These are phyloP conservation scores for Podiceps cristatus DNA, from an alignment of 2,113 vertebrate species.

Conservation along the genomic window DNA sequence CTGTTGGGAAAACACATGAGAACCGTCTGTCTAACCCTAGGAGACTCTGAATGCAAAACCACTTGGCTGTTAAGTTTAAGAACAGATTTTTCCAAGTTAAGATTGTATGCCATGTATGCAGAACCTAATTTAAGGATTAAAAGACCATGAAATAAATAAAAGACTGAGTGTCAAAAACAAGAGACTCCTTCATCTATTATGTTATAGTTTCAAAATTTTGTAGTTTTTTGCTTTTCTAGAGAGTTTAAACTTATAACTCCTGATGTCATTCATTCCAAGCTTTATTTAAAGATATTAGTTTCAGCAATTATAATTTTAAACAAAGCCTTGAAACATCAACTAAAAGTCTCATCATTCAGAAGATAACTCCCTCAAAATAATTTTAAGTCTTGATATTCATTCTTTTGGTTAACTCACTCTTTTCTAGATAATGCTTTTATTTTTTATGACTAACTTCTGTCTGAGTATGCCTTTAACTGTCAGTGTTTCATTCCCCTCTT, in stretches of 20 bases:
- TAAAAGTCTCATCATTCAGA: neutral
- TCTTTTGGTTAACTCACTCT: neutral
- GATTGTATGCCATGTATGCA: fast-evolving
- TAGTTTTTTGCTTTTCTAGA: neutral
- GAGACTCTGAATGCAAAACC: neutral
- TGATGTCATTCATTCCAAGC: neutral
- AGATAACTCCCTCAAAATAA: neutral
- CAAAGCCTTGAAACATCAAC: neutral
- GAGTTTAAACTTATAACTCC: neutral
- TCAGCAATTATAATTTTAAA: neutral
- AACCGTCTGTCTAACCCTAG: neutral
- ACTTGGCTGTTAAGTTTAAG: neutral
- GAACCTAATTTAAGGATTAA: neutral
- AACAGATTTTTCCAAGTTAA: neutral
- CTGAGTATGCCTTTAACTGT: neutral
- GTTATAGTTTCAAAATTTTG: neutral
- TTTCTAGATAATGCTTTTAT: neutral
- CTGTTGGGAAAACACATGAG: neutral
- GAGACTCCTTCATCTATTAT: neutral
- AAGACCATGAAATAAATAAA: neutral
- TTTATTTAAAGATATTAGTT: neutral
- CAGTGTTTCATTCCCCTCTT: neutral
- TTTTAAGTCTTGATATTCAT: neutral
- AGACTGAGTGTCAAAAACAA: neutral
- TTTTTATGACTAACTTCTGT: neutral